Conservation (phyloP, 2,797 vertebrate genomes). For the Hybognathus amarus region DNA sequence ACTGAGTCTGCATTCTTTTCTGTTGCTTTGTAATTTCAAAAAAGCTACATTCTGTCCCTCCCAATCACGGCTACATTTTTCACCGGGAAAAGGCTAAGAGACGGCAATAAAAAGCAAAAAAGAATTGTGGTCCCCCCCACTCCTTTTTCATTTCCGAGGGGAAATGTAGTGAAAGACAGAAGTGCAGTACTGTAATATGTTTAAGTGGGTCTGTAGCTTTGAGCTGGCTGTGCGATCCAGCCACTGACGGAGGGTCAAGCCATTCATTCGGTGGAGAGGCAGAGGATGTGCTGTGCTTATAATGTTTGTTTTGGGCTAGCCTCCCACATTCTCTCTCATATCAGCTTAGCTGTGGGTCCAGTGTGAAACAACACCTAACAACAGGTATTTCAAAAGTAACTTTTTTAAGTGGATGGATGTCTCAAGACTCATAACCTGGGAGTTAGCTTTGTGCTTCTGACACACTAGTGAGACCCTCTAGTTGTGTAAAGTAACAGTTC, state of each 20-base stretch:
- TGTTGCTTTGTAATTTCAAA: constrained; percentile 71
- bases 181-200: constrained; percentile 81
- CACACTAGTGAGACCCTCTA: neutral
- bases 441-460: neutral
- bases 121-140: constrained; percentile 70
- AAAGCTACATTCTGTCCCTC: constrained; percentile 71
- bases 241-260: constrained; percentile 70
- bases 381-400: constrained; percentile 15
- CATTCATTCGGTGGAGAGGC: constrained; percentile 65
- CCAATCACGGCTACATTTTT: constrained; percentile 76
- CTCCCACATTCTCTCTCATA: constrained; percentile 21
- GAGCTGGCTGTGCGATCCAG: constrained; percentile 72
- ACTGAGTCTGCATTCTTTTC: constrained; percentile 29
- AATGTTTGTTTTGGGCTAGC: constrained; percentile 62
- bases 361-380: constrained; percentile 29
- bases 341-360: constrained; percentile 17
- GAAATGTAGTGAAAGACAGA: constrained; percentile 80
- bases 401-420: neutral
- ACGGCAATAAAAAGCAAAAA: constrained; percentile 82
- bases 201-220: constrained; percentile 78
- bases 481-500: neutral
- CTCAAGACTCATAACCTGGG: neutral
- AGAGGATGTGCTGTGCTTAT: constrained; percentile 59
- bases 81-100: constrained; percentile 78
- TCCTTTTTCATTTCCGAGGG: constrained; percentile 79